Evolutionary conservation across 2,797 vertebrate genomes (phyloP), one percentile per base, ranked within the genome.

Genomic region (Anas capensis): DNA sequence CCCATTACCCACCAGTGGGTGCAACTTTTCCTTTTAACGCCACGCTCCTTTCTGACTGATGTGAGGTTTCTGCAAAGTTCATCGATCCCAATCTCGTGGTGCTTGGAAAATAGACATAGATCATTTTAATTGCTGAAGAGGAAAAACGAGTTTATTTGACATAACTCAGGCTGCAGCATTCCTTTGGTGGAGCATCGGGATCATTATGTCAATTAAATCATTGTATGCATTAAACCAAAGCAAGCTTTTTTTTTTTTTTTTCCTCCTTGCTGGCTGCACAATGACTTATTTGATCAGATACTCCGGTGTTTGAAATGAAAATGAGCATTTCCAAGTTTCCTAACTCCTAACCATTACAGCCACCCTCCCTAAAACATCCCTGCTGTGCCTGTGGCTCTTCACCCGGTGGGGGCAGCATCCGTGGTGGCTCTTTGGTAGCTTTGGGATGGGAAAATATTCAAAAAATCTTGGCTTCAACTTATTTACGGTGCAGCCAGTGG

Each of bases 391-490:
- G n/a, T 20, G 65, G 33, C 38, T 36, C 34, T 34, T 17, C n/a
- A 6, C 20, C 24, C 0, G 1, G 27, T 14, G 60, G 27, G 58
- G 26, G 46, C 8, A 36, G 18, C 60, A 49, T 7, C 1, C 0
- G 2, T 1, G 3, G 23, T 5, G 62, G n/a, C 6, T 69, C 54
- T 64, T n/a, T 2, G 4, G 53, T 57, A 29, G 34, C 27, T 40
- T 33, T 33, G 65, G 44, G 20, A 10, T 38, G 16, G 34, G 60
- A 49, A 12, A 62, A 31, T 26, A 27, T 54, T 14, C 0, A 2
- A 27, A 40, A 33, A 38, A 31, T 3, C 33, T 11, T 70, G 38
- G 18, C 4, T 3, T 46, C 26, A 46, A 46, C 12, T 62, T 36
- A 11, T 16, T 60, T 12, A 11, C 7, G 13, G 49, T 11, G 8